Percentiles rank a stretch among this genome's conserved stretches.
Conservation (phyloP, 1,140 invertebrate species). For the Popillia japonica region DNA sequence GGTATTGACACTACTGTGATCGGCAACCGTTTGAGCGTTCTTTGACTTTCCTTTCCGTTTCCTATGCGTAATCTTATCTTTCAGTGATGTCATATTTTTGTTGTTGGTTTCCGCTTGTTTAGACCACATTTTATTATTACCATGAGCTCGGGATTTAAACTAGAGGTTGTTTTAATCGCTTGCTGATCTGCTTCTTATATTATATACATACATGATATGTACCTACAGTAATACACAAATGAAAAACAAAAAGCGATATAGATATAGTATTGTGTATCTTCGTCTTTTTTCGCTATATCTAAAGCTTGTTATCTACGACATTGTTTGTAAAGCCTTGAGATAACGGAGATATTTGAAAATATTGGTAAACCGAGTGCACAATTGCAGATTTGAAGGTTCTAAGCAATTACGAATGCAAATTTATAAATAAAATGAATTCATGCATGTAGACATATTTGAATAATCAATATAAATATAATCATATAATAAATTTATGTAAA, state of each 20-base stretch:
- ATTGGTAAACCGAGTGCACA: not conserved
- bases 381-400: not conserved
- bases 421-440: not conserved
- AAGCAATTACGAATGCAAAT: too few relatives aligned
- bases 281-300: not conserved
- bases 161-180: not conserved
- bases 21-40: conserved; percentile 37
- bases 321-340: not conserved
- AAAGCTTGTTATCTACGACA: not conserved
- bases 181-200: not conserved
- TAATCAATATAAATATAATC: too few relatives aligned
- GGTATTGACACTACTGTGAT: conserved; percentile 20
- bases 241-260: not conserved
- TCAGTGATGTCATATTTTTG: conserved; percentile 54
- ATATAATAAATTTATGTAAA: not conserved
- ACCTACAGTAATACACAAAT: too few relatives aligned
- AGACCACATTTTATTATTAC: conserved; percentile 49
- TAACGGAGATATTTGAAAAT: not conserved
- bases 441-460: not conserved
- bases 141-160: not conserved
- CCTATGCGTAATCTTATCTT: conserved; percentile 55
- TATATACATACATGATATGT: not conserved
- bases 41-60: conserved; percentile 51
- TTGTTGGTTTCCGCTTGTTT: conserved; percentile 54
- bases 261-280: too few relatives aligned